phyloP scores from a whole-genome alignment of 2,797 vertebrate species.

The Alauda arvensis region DNA sequence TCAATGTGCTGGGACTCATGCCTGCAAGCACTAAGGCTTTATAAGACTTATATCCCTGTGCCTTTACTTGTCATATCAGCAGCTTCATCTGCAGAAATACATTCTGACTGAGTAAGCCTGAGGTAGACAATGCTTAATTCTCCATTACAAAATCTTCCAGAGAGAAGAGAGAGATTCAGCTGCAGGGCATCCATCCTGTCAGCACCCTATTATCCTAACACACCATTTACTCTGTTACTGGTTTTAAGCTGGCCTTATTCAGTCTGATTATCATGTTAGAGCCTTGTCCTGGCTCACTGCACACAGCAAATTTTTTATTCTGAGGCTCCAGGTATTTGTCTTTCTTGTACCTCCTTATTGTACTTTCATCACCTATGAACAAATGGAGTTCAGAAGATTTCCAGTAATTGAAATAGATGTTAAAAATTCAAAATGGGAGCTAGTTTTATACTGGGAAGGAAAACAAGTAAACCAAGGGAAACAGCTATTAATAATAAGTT shows the following conservation, averaged over 20 bases:
- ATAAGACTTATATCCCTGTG: slow-evolving; percentile 54
- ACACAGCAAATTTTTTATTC: slow-evolving; percentile 21
- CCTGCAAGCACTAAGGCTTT: slow-evolving; percentile 59
- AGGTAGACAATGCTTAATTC: slow-evolving; percentile 75
- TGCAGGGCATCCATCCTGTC: slow-evolving; percentile 67
- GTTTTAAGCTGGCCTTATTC: slow-evolving; percentile 56
- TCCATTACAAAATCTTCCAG: slow-evolving; percentile 69
- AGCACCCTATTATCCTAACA: slow-evolving; percentile 69
- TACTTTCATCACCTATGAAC: background rate
- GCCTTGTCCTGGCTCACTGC: slow-evolving; percentile 12
- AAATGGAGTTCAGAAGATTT: background rate
- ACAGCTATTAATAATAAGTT: background rate
- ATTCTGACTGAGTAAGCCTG: slow-evolving; percentile 73
- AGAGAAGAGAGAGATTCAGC: slow-evolving; percentile 67
- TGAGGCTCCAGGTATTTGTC: slow-evolving; percentile 1
- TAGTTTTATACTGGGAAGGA: background rate
- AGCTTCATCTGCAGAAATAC: slow-evolving; percentile 71
- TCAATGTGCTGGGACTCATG: slow-evolving; percentile 38
- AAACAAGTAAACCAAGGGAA: background rate
- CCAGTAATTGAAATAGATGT: background rate
- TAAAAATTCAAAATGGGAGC: background rate
- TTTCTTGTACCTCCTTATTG: background rate
- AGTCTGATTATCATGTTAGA: slow-evolving; percentile 60
- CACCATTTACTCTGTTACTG: slow-evolving; percentile 61
- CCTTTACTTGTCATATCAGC: slow-evolving; percentile 70